phyloP scores from a whole-genome alignment of 2,797 vertebrate species.

The Limosa lapponica region DNA sequence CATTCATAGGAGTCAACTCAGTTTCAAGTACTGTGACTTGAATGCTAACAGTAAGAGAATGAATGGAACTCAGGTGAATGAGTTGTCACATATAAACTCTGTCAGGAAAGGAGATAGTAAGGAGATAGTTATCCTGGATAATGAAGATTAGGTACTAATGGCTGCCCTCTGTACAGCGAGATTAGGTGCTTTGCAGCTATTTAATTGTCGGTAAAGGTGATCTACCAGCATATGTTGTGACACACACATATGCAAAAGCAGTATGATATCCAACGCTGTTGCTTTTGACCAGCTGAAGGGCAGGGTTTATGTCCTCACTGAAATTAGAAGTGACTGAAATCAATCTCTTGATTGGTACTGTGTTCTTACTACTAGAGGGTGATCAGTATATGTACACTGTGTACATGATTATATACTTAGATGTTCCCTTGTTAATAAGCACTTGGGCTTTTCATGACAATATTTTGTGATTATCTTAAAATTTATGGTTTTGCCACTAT shows the following conservation, averaged over 20 bases:
- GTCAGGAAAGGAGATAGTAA: background rate
- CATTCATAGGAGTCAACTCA: slow-evolving; percentile 70
- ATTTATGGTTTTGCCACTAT: background rate
- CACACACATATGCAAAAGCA: background rate
- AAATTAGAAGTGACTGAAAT: background rate
- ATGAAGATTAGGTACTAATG: background rate
- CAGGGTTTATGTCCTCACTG: background rate
- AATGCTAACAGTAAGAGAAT: slow-evolving; percentile 44
- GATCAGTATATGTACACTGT: background rate
- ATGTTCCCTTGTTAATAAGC: background rate
- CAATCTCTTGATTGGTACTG: background rate
- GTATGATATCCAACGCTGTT: background rate
- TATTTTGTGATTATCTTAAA: background rate
- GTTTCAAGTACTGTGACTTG: slow-evolving; percentile 55
- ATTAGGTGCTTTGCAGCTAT: background rate
- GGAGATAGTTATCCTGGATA: background rate
- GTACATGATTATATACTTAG: background rate
- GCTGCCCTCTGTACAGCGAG: background rate
- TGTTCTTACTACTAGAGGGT: background rate
- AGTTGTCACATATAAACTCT: background rate
- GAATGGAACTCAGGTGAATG: slow-evolving; percentile 55
- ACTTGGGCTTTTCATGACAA: background rate
- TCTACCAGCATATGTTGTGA: background rate
- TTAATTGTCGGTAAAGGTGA: slow-evolving; percentile 1
- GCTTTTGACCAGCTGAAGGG: background rate